phyloP scores from a whole-genome alignment of 2,888 invertebrate genomes.

The Tenthredo amoena region DNA sequence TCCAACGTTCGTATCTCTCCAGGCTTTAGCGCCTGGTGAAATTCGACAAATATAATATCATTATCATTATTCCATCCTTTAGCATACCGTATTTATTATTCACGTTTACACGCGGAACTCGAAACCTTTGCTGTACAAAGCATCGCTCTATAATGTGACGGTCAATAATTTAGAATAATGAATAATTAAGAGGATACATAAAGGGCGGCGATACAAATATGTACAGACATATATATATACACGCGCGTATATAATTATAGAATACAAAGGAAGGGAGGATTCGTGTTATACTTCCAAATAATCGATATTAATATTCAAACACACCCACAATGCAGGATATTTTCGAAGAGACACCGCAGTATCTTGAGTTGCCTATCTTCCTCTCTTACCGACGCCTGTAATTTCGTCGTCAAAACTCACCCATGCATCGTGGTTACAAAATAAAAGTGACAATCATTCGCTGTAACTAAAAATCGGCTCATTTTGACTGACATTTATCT shows the following conservation, averaged over 20 bases:
- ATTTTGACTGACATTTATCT: neutral
- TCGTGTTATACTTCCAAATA: conserved; percentile 15
- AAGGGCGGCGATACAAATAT: neutral
- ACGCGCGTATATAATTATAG: neutral
- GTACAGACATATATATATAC: neutral
- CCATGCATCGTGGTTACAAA: neutral
- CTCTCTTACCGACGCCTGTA: neutral
- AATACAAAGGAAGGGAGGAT: neutral
- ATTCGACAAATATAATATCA: neutral
- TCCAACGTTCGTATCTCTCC: neutral
- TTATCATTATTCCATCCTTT: neutral
- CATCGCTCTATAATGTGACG: neutral
- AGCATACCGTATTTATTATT: neutral
- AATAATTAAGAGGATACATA: neutral
- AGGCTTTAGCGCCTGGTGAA: neutral
- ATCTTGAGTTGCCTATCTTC: neutral
- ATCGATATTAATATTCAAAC: conserved; percentile 36
- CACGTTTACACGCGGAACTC: neutral
- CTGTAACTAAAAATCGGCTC: neutral
- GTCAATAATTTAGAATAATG: conserved; percentile 7
- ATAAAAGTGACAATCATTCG: neutral
- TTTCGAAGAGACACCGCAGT: neutral
- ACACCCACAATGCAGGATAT: neutral
- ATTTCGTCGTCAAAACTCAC: neutral
- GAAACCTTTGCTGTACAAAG: neutral